Evolutionary conservation across 2,888 invertebrate species (phyloP).

Genomic region (Brenthis daphne): DNA sequence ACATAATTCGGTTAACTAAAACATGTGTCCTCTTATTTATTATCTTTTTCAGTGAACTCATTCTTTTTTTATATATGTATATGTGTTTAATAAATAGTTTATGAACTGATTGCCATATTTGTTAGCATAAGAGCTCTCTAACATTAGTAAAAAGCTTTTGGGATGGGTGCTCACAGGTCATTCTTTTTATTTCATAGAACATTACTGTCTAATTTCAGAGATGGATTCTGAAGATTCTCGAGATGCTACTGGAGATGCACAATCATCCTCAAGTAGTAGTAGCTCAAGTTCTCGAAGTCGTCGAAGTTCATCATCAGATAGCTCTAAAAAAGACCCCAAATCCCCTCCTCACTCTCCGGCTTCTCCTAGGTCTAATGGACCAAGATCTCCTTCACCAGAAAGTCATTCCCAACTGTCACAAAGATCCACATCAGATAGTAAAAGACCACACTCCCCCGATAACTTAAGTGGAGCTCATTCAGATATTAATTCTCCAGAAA

Average conservation of each 20-base stretch:
- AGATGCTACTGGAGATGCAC: slow-evolving; percentile 72
- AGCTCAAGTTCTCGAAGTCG: slow-evolving; percentile 74
- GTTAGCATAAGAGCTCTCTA: slow-evolving; percentile 6
- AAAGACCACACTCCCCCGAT: slow-evolving; percentile 60
- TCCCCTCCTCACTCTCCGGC: slow-evolving; percentile 56
- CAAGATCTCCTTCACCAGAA: slow-evolving; percentile 57
- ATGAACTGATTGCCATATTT: slow-evolving; percentile 5
- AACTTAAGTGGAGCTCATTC: slow-evolving; percentile 73
- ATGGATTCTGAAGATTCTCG: slow-evolving; percentile 85
- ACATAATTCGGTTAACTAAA: slow-evolving; percentile 7
- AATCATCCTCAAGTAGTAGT: slow-evolving; percentile 76
- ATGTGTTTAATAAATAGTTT: neutral
- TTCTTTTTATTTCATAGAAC: slow-evolving; percentile 15
- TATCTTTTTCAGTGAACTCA: slow-evolving; percentile 2
- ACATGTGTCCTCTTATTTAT: slow-evolving; percentile 3
- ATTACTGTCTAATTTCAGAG: slow-evolving; percentile 61
- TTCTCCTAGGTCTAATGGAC: slow-evolving; percentile 48
- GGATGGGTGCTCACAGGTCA: neutral
- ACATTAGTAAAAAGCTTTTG: slow-evolving; percentile 19
- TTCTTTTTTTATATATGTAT: neutral
- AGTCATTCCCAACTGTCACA: slow-evolving; percentile 46
- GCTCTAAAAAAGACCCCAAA: slow-evolving; percentile 67
- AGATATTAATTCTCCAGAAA: slow-evolving; percentile 75
- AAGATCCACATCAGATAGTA: slow-evolving; percentile 48
- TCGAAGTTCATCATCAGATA: slow-evolving; percentile 69